These are phyloP conservation scores for Drosophila bocki DNA, from an alignment of 1,140 invertebrate species.

Conservation along the genomic window DNA sequence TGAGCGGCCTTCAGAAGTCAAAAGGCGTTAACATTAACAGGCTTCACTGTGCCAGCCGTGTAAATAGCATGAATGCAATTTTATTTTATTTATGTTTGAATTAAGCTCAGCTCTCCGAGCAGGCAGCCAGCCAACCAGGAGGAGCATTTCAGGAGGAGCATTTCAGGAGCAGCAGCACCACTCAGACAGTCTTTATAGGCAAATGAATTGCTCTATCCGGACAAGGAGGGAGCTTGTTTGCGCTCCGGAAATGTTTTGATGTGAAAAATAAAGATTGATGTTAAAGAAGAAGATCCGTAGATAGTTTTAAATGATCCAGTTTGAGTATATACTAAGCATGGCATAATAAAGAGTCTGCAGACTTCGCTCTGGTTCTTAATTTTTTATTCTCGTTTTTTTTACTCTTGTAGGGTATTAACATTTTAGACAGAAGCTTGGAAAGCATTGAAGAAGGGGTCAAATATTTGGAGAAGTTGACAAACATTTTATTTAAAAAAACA, in stretches of 20 bases:
- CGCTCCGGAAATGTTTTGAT: constrained; percentile 15
- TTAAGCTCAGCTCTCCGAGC: constrained; percentile 46
- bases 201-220: constrained; percentile 36
- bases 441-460: too few species aligned
- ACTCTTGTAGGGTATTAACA: too few species aligned
- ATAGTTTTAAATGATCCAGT: constrained; percentile 16
- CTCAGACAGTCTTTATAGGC: constrained; percentile 40
- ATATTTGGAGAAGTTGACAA: too few species aligned
- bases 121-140: constrained; percentile 19
- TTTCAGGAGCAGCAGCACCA: constrained; percentile 14
- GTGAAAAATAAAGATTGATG: constrained; percentile 43
- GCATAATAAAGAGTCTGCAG: constrained; percentile 9
- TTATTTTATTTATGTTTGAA: constrained; percentile 64
- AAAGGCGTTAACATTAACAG: constrained; percentile 60
- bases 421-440: too few species aligned
- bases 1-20: constrained; percentile 60
- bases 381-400: neutral
- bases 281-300: too few species aligned
- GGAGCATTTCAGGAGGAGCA: constrained; percentile 9
- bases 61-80: constrained; percentile 51
- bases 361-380: neutral
- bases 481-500: too few species aligned
- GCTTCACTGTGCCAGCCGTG: constrained; percentile 28
- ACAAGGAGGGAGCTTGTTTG: constrained; percentile 11
- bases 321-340: constrained; percentile 12